Percentiles rank a stretch among this genome's conserved stretches.
Evolutionary conservation across 2,113 vertebrate species (phyloP).

Genomic region (Hemicordylus capensis): DNA sequence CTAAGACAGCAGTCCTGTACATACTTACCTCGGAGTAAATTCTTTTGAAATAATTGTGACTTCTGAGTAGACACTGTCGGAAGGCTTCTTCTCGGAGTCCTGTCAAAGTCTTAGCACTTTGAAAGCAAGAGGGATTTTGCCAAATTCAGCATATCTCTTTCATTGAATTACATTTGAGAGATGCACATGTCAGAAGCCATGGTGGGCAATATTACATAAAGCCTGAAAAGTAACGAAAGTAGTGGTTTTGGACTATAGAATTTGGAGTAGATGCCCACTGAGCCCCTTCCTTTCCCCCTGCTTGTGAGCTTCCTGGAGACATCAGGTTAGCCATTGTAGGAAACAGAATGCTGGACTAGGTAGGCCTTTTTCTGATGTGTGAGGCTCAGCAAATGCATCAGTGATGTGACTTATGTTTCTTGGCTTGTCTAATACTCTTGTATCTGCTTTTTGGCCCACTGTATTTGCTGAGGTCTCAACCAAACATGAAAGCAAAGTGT

Average conservation of each 20-base stretch:
- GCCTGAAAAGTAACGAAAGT: not conserved
- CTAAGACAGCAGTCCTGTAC: too few species aligned
- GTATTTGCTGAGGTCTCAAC: not conserved
- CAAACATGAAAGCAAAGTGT: not conserved
- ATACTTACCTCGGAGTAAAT: too few species aligned
- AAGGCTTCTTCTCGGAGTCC: not conserved
- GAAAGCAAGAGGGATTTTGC: not conserved
- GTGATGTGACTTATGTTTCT: not conserved
- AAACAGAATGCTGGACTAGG: not conserved
- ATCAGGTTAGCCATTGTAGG: not conserved
- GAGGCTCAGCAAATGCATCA: not conserved
- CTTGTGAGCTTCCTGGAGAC: not conserved
- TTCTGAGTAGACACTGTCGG: too few species aligned
- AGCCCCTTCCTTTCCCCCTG: not conserved
- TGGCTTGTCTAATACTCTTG: not conserved
- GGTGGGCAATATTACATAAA: not conserved
- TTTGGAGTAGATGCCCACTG: not conserved
- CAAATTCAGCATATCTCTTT: not conserved
- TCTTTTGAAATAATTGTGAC: too few species aligned
- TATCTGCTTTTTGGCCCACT: not conserved
- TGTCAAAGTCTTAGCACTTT: not conserved
- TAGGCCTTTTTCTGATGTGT: not conserved
- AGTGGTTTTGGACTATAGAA: not conserved
- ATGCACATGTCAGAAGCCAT: not conserved
- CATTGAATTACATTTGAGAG: not conserved